Conservation (phyloP, 2,797 vertebrate species). For the Poeciliopsis infans region DNA sequence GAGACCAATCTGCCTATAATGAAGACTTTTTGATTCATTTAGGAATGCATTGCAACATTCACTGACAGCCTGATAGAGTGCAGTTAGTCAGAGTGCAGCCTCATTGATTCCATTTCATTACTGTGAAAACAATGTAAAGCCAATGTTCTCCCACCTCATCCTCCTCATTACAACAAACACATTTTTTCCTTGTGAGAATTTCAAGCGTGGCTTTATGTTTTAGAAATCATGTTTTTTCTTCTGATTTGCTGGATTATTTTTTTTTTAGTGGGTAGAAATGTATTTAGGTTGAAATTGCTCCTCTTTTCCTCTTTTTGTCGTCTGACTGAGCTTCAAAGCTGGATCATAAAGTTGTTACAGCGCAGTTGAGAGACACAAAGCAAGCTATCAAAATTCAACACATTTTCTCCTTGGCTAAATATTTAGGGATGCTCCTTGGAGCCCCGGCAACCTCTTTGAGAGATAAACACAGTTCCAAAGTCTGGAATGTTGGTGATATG, state of each 20-base stretch:
- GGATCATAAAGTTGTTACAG: conserved; percentile 7
- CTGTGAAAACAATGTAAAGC: conserved; percentile 40
- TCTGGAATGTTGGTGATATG: conserved; percentile 41
- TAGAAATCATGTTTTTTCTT: not conserved
- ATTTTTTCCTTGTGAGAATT: conserved; percentile 18
- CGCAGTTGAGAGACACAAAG: conserved; percentile 24
- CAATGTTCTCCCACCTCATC: conserved; percentile 29
- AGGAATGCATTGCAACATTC: conserved; percentile 39
- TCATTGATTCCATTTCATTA: conserved; percentile 66
- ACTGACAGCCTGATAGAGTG: conserved; percentile 46
- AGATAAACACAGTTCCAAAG: conserved; percentile 42
- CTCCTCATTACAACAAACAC: conserved; percentile 61
- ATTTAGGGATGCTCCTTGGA: conserved; percentile 24
- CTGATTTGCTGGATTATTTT: conserved; percentile 23
- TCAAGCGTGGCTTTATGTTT: conserved; percentile 32
- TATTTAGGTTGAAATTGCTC: conserved; percentile 24
- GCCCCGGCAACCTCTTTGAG: conserved; percentile 33
- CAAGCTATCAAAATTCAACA: conserved; percentile 58
- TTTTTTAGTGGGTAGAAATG: conserved; percentile 32
- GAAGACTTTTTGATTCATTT: conserved; percentile 72
- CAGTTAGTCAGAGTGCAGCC: conserved; percentile 49
- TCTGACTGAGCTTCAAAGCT: conserved; percentile 22
- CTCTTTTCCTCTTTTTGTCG: conserved; percentile 33
- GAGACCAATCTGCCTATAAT: conserved; percentile 61
- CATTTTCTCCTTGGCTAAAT: conserved; percentile 31